These are phyloP conservation scores for Myiotriccus ornatus DNA, from an alignment of 2,797 vertebrate genomes.

Conservation along the genomic window DNA sequence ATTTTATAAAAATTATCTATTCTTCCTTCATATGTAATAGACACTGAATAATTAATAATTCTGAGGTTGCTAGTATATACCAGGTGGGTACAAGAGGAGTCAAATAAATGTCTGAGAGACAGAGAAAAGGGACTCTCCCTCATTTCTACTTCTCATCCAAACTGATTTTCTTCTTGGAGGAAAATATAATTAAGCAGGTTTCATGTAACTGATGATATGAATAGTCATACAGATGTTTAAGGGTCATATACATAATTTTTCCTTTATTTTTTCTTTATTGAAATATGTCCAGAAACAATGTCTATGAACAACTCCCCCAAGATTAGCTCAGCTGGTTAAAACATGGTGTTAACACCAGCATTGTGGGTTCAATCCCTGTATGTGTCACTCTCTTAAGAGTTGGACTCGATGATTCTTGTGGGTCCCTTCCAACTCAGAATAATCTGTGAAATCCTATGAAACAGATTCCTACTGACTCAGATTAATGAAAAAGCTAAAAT, in stretches of 20 bases:
- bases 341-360: neutral
- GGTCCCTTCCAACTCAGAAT: no score
- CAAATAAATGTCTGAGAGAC: neutral
- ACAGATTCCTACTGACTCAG: neutral
- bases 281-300: neutral
- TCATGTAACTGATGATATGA: neutral
- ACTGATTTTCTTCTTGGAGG: neutral
- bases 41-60: neutral
- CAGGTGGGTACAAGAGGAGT: neutral
- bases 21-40: neutral
- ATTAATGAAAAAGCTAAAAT: neutral
- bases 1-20: neutral
- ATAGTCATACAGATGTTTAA: neutral
- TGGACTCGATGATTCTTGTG: neutral
- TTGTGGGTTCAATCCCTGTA: neutral
- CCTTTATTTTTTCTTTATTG: neutral
- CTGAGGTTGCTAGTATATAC: neutral
- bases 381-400: neutral
- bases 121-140: neutral
- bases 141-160: neutral
- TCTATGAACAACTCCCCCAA: neutral
- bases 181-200: neutral
- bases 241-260: neutral
- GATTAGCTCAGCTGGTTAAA: neutral
- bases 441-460: neutral